Evolutionary conservation across 1,140 invertebrate species (phyloP).

Genomic region (Nomia melanderi): DNA sequence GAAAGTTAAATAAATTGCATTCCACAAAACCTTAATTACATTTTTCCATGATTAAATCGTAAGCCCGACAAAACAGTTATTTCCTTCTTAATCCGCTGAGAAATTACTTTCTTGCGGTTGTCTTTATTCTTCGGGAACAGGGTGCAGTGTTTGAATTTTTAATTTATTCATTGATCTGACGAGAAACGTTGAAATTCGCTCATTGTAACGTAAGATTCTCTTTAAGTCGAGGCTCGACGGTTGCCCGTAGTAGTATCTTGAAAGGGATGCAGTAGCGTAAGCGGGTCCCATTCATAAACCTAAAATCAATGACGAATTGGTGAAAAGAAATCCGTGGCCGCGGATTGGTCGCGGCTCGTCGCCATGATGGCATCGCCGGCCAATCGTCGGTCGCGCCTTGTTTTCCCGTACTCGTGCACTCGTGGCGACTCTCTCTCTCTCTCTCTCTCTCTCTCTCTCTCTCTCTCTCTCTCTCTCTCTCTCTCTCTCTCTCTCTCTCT

Average conservation of each 20-base stretch:
- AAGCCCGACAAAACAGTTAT: too few species aligned
- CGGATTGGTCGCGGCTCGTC: conserved; percentile 45
- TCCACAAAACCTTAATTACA: too few species aligned
- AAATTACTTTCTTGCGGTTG: too few species aligned
- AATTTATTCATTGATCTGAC: not conserved
- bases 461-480: not conserved
- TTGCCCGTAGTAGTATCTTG: conserved; percentile 35
- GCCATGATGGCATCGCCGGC: conserved; percentile 51
- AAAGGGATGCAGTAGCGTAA: conserved; percentile 42
- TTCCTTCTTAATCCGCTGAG: too few species aligned
- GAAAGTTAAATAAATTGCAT: too few species aligned
- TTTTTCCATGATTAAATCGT: too few species aligned
- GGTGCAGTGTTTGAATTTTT: too few species aligned
- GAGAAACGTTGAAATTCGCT: not conserved
- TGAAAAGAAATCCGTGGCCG: conserved; percentile 51
- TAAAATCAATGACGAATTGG: conserved; percentile 66
- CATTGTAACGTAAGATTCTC: not conserved
- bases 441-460: not conserved
- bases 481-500: not conserved
- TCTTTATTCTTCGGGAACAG: too few species aligned
- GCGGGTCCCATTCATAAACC: conserved; percentile 60
- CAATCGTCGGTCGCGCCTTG: conserved; percentile 38
- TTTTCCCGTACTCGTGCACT: conserved; percentile 35
- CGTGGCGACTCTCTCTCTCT: conserved; percentile 19
- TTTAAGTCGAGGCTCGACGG: conserved; percentile 3